Percentiles rank a stretch among this genome's conserved stretches.
These are phyloP conservation scores for Heliconius hewitsoni DNA, from an alignment of 1,140 invertebrate species.

Conservation along the genomic window DNA sequence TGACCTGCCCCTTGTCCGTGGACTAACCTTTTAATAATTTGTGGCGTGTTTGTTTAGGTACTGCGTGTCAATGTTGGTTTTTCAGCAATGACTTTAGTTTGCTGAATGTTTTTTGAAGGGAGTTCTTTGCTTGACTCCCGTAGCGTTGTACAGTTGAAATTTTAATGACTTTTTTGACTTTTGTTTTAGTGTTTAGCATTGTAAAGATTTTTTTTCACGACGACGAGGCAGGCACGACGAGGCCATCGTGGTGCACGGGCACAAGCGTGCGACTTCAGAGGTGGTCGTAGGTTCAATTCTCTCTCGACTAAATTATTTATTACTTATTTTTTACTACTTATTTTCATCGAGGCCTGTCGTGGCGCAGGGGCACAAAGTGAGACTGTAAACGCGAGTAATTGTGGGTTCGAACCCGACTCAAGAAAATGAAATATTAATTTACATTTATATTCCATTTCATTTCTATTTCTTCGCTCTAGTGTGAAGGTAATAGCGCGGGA, in stretches of 20 bases:
- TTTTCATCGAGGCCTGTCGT: too few relatives aligned
- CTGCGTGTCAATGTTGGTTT: conserved; percentile 22
- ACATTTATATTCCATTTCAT: neutral
- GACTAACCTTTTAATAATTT: neutral
- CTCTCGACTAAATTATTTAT: neutral
- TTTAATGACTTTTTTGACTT: conserved; percentile 4
- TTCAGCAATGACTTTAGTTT: conserved; percentile 11
- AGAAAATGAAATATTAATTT: neutral
- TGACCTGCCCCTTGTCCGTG: neutral
- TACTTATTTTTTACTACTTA: too few relatives aligned
- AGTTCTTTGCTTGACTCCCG: neutral
- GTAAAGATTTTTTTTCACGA: neutral
- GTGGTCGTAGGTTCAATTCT: too few relatives aligned
- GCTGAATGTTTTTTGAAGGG: conserved; percentile 1
- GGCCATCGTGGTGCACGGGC: too few relatives aligned
- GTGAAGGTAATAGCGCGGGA: too few relatives aligned
- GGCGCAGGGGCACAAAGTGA: too few relatives aligned
- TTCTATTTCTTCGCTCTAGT: neutral
- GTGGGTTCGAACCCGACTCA: too few relatives aligned
- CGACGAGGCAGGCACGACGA: too few relatives aligned
- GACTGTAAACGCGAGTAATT: too few relatives aligned
- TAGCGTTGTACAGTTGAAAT: neutral
- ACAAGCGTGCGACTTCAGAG: too few relatives aligned
- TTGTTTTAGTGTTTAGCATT: neutral
- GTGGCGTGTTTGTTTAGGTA: conserved; percentile 25